Percentiles rank a stretch among this genome's conserved stretches.
These are phyloP conservation scores for Pharmacophagus antenor DNA, from an alignment of 2,888 invertebrate species.

Conservation along the genomic window DNA sequence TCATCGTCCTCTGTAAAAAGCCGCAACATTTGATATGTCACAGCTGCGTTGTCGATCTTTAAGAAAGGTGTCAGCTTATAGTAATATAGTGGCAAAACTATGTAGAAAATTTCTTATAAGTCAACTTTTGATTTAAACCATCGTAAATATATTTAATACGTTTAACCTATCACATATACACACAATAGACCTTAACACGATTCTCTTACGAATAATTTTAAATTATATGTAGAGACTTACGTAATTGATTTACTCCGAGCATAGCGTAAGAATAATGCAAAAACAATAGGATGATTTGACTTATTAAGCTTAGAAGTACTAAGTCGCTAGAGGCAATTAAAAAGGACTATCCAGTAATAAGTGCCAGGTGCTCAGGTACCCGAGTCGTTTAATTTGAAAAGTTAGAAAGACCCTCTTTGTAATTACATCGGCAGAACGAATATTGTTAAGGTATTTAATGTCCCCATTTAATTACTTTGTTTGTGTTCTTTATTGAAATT, in stretches of 20 bases:
- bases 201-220: background rate
- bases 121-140: background rate
- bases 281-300: background rate
- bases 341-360: constrained; percentile 20
- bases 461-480: constrained; percentile 21
- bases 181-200: no score
- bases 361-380: constrained; percentile 20
- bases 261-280: constrained; percentile 6
- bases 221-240: background rate
- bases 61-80: no score
- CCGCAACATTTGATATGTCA: no score
- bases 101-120: no score
- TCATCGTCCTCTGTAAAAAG: no score
- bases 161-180: no score
- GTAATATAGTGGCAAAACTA: no score
- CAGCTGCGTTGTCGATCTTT: no score
- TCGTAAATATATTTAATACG: background rate
- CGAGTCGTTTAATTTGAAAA: constrained; percentile 28
- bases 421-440: constrained; percentile 26
- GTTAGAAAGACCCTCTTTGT: constrained; percentile 23
- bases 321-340: constrained; percentile 14
- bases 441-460: constrained; percentile 13
- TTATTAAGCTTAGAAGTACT: background rate
- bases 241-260: constrained; percentile 8
- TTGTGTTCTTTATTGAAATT: constrained; percentile 12